Percentiles rank a stretch among this genome's conserved stretches.
Evolutionary conservation across 2,888 invertebrate genomes (phyloP).

Genomic region (Amphiduros pacificus): DNA sequence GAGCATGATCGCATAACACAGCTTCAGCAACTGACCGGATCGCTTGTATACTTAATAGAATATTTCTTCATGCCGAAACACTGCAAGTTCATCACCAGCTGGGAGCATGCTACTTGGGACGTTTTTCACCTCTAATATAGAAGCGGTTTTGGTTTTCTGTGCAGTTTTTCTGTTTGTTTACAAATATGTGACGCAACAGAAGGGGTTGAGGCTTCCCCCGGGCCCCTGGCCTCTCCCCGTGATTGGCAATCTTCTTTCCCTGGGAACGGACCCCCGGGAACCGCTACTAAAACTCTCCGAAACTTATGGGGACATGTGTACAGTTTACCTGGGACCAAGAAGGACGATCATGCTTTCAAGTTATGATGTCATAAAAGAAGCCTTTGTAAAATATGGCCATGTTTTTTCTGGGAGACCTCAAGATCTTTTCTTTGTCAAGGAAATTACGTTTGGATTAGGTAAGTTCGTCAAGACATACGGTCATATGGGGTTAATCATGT

Average conservation of each 20-base stretch:
- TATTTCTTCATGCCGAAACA: too few relatives aligned
- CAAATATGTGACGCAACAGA: neutral
- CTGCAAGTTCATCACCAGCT: too few relatives aligned
- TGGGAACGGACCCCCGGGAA: conserved; percentile 5
- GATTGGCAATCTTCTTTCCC: conserved; percentile 9
- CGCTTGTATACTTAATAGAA: too few relatives aligned
- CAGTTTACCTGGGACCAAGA: conserved; percentile 9
- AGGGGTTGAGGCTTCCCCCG: neutral
- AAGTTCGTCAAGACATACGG: too few relatives aligned
- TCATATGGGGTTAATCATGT: too few relatives aligned
- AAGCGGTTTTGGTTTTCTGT: neutral
- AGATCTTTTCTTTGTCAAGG: conserved; percentile 11
- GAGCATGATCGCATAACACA: too few relatives aligned
- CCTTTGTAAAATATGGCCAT: conserved; percentile 7
- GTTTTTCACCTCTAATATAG: too few relatives aligned
- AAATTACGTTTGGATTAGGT: conserved; percentile 6
- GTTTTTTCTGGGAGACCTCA: conserved; percentile 11
- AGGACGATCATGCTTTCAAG: conserved; percentile 4
- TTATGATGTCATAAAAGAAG: conserved; percentile 18
- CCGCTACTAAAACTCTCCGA: conserved; percentile 1
- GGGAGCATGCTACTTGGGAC: too few relatives aligned
- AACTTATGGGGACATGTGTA: conserved; percentile 13
- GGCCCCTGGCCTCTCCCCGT: conserved; percentile 9
- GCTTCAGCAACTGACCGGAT: too few relatives aligned
- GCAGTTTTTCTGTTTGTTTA: neutral